phyloP scores from a whole-genome alignment of 2,113 vertebrate species.

The Passer montanus region DNA sequence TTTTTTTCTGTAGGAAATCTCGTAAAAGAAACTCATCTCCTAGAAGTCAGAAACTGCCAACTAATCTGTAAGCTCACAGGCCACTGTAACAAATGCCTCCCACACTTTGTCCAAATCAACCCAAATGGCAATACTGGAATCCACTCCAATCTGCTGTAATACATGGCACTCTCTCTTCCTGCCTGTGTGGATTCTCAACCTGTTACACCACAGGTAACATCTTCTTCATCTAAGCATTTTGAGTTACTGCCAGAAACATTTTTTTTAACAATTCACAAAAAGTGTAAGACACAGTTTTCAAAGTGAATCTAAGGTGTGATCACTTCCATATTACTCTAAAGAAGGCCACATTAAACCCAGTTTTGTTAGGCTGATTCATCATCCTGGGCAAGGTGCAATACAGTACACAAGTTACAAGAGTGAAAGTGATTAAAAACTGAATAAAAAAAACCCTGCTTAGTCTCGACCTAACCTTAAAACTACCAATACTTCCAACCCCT shows the following conservation, averaged over 20 bases:
- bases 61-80: background rate
- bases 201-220: background rate
- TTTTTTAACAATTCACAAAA: background rate
- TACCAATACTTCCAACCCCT: background rate
- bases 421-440: background rate
- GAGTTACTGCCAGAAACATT: background rate
- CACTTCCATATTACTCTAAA: background rate
- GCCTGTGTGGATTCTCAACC: background rate
- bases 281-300: background rate
- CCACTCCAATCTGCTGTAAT: background rate
- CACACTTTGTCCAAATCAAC: background rate
- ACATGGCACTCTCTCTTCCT: background rate
- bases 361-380: background rate
- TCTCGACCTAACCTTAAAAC: background rate
- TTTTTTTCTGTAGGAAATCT: background rate
- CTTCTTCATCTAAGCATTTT: background rate
- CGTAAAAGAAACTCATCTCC: background rate
- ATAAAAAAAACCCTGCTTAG: background rate
- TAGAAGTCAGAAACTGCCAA: background rate
- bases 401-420: background rate
- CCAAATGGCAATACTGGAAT: background rate
- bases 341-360: background rate
- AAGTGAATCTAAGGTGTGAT: background rate
- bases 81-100: background rate
- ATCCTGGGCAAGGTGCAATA: background rate